These are phyloP conservation scores for Monopterus albus DNA, from an alignment of 2,113 vertebrate species.

Conservation along the genomic window DNA sequence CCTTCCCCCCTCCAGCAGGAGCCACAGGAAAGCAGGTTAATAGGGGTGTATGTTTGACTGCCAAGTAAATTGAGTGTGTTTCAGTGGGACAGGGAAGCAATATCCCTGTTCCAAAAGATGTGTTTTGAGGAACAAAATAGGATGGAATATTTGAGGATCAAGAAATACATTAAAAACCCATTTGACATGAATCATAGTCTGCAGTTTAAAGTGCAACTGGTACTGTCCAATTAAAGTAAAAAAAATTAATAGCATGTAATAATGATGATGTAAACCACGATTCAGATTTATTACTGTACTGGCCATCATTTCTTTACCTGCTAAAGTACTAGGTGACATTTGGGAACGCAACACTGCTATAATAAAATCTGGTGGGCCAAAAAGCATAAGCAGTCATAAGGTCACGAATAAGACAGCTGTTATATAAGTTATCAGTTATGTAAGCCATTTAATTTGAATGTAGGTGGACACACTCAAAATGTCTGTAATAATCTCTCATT, in stretches of 20 bases:
- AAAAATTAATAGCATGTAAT: background rate
- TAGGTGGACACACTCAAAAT: no score
- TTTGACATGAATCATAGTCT: background rate
- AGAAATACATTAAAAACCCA: background rate
- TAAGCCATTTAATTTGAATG: no score
- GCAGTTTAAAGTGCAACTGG: background rate
- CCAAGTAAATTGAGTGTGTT: conserved; percentile 35
- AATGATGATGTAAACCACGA: background rate
- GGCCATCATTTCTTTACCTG: no score
- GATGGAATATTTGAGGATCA: background rate
- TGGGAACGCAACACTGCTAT: background rate
- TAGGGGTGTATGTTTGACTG: conserved; percentile 60
- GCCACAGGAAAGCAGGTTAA: conserved; percentile 62
- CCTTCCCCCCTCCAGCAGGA: conserved; percentile 18
- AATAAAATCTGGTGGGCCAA: no score
- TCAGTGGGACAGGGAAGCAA: conserved; percentile 12
- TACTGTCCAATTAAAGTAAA: no score
- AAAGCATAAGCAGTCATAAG: no score
- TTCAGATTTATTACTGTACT: background rate
- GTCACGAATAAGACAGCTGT: no score
- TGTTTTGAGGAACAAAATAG: background rate
- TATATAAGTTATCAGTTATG: no score
- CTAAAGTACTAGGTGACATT: background rate
- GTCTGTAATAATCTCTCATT: no score
- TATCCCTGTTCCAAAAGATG: conserved; percentile 5